Percentiles rank a stretch among this genome's conserved stretches.
Evolutionary conservation across 2,797 vertebrate species (phyloP).

Genomic region (Tapera naevia): DNA sequence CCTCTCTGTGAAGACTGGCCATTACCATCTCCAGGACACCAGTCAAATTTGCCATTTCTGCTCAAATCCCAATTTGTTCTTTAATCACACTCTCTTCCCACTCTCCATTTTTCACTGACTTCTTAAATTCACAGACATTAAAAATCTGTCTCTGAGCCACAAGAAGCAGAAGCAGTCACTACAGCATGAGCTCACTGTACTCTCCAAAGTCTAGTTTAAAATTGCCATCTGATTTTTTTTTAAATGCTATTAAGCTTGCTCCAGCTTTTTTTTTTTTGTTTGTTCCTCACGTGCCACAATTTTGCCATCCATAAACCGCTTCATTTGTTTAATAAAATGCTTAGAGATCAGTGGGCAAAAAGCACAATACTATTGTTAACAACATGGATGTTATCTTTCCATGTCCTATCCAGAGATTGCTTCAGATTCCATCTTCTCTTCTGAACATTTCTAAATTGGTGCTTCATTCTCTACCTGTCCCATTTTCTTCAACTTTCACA

Average conservation of each 20-base stretch:
- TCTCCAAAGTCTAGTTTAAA: neutral
- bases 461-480: neutral
- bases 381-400: neutral
- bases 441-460: neutral
- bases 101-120: neutral
- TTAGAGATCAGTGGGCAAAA: neutral
- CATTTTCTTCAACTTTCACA: neutral
- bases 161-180: neutral
- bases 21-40: neutral
- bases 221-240: neutral
- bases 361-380: neutral
- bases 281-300: neutral
- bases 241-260: neutral
- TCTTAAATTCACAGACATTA: neutral
- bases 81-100: neutral
- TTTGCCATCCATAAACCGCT: neutral
- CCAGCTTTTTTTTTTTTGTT: neutral
- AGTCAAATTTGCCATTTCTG: neutral
- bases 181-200: neutral
- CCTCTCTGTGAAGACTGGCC: neutral
- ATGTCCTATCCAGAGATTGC: neutral
- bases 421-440: neutral
- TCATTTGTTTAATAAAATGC: neutral
- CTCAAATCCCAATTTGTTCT: neutral
- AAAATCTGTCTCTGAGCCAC: neutral